A percentile compares a stretch with the other conserved stretches of the same genome.
Evolutionary conservation across 2,113 vertebrate genomes (phyloP).

Genomic region (Narcine bancroftii): DNA sequence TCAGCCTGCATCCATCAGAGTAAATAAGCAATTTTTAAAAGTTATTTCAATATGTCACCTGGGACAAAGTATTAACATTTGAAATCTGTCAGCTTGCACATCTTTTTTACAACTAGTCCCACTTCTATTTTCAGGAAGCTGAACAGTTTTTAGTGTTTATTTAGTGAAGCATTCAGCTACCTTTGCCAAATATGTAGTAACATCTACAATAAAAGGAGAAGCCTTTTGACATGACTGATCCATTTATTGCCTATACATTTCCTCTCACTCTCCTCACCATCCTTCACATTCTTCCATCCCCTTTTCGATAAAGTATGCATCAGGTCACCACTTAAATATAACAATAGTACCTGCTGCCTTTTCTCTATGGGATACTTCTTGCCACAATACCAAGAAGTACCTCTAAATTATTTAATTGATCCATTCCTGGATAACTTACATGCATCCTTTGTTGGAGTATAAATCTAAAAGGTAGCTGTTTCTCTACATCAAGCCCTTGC

Average conservation of each 20-base stretch:
- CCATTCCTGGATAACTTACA: neutral
- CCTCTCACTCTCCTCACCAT: neutral
- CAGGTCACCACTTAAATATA: neutral
- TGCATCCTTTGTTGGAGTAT: neutral
- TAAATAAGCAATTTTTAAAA: constrained; percentile 21
- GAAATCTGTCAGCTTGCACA: constrained; percentile 18
- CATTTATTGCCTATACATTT: neutral
- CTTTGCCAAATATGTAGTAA: neutral
- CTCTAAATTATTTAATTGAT: neutral
- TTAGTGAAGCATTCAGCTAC: neutral
- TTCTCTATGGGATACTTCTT: neutral
- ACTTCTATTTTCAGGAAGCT: neutral
- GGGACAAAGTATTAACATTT: constrained; percentile 10
- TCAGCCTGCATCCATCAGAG: neutral
- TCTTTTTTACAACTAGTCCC: neutral
- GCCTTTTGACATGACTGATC: neutral
- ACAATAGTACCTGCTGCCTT: neutral
- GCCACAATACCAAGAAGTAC: neutral
- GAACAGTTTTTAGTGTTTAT: neutral
- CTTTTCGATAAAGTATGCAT: neutral
- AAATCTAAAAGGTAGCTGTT: no score
- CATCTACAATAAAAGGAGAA: neutral
- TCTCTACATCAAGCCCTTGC: neutral
- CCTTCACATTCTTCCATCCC: neutral
- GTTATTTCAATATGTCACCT: neutral